Conservation (phyloP, 2,888 invertebrate genomes). For the Coleophora deauratella region DNA sequence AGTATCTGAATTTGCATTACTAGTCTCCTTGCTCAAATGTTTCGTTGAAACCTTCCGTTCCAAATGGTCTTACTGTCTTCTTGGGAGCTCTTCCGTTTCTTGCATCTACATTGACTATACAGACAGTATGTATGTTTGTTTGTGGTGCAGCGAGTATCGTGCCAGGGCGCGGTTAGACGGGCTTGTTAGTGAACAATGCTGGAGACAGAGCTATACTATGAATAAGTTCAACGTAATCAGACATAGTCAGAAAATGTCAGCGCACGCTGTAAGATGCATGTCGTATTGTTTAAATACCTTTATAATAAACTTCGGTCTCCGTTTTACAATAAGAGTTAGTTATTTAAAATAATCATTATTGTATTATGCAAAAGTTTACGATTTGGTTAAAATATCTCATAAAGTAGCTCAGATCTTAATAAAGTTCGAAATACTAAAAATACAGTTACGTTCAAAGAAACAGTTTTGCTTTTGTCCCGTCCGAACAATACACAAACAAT, state of each 20-base stretch:
- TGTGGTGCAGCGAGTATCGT: slow-evolving; percentile 30
- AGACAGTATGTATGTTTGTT: not conserved
- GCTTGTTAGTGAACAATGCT: slow-evolving; percentile 65
- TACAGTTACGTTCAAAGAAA: slow-evolving; percentile 27
- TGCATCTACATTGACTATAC: slow-evolving; percentile 1
- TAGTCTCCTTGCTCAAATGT: too few species aligned
- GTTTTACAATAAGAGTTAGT: not conserved
- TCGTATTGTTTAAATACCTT: not conserved
- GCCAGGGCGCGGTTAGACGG: slow-evolving; percentile 52
- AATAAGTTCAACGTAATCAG: slow-evolving; percentile 14
- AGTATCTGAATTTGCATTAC: too few species aligned
- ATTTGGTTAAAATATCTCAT: too few species aligned
- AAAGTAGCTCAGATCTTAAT: too few species aligned
- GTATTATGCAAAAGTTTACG: too few species aligned
- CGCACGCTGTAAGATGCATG: not conserved
- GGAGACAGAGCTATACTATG: slow-evolving; percentile 25
- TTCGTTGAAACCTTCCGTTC: too few species aligned
- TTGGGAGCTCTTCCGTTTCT: too few species aligned
- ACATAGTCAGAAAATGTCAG: slow-evolving; percentile 5
- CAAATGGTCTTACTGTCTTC: too few species aligned
- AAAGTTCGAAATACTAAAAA: slow-evolving; percentile 17
- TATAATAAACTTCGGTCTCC: slow-evolving; percentile 1
- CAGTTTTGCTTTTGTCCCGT: slow-evolving; percentile 19
- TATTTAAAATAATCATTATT: too few species aligned
- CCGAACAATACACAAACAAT: slow-evolving; percentile 44